Base-by-base conservation (phyloP, 2,888 invertebrate species). In the Antheraea yamamai region DNA sequence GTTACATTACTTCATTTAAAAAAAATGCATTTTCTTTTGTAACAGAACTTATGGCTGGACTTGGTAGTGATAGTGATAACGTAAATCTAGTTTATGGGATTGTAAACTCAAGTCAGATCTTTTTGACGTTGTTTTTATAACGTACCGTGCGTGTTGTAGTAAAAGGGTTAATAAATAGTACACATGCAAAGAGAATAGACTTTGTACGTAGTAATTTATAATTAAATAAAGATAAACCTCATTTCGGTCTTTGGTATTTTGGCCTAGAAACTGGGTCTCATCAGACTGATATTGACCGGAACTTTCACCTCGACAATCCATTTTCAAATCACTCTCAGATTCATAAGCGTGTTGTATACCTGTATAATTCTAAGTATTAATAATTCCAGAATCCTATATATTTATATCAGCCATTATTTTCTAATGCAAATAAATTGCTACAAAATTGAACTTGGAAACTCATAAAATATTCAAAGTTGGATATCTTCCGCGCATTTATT, bases 381-480 rank as follows among this genome's bases (percentile, higher is more conserved):
- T 4, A 23, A 74, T 14, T 39, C 18, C 26, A 4, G 18, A 47
- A 58, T n/a, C 74, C 4, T 0, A 12, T 72, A 61, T 30, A 18
- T 70, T n/a, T 72, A 72, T 7, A 47, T 47, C 30, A 51, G 66
- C 52, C 75, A 71, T 76, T 77, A 74, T 74, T 74, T 76, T 77
- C 75, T 77, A 82, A 78, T 70, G 16, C 78, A 80, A 80, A 84
- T 80, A 82, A 84, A 85, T 85, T 77, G 81, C 78, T 77, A 72
- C 76, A 79, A 75, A 80, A 81, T 84, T 84, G 80, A 83, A 85
- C 84, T 84, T 83, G 78, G 78, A 82, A 85, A 85, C 82, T 83
- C 80, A 82, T 30, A 66, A 84, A 84, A 87, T 84, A 78, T 82
- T 78, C 83, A 81, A 83, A 77, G 78, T 78, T 77, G 64, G 70